These are phyloP conservation scores for Coelogynopora nodosa DNA, from an alignment of 2,888 invertebrate genomes.

Conservation along the genomic window DNA sequence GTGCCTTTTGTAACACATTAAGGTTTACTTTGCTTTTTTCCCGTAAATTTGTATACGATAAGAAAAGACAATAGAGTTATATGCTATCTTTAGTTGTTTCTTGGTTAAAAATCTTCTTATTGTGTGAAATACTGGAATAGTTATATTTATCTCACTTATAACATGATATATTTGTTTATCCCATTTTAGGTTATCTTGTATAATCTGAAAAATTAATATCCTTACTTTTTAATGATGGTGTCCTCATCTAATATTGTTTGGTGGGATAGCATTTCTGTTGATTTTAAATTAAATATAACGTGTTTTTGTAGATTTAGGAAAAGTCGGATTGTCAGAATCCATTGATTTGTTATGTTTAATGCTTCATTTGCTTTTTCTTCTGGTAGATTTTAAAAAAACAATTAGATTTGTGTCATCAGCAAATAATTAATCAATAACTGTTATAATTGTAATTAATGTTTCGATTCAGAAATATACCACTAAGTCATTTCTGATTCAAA, in stretches of 20 bases:
- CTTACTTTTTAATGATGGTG: neutral
- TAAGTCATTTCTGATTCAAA: too few relatives aligned
- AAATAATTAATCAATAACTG: too few relatives aligned
- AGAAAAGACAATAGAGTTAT: neutral
- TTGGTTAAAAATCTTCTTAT: neutral
- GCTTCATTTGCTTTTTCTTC: too few relatives aligned
- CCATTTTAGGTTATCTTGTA: neutral
- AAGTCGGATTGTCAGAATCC: neutral
- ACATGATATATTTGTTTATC: neutral
- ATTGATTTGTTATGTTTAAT: too few relatives aligned
- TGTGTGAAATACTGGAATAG: neutral
- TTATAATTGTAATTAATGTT: too few relatives aligned
- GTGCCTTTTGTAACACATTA: too few relatives aligned
- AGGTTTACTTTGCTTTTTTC: too few relatives aligned
- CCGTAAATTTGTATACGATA: too few relatives aligned
- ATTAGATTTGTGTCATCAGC: too few relatives aligned
- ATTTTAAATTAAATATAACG: neutral
- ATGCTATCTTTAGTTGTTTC: neutral
- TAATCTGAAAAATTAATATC: neutral
- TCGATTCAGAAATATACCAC: too few relatives aligned
- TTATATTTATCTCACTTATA: neutral
- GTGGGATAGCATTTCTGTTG: neutral
- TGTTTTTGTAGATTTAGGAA: neutral
- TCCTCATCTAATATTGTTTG: neutral
- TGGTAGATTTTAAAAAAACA: too few relatives aligned